Conservation (phyloP, 2,797 vertebrate species). For the Chaenodraco wilsoni region DNA sequence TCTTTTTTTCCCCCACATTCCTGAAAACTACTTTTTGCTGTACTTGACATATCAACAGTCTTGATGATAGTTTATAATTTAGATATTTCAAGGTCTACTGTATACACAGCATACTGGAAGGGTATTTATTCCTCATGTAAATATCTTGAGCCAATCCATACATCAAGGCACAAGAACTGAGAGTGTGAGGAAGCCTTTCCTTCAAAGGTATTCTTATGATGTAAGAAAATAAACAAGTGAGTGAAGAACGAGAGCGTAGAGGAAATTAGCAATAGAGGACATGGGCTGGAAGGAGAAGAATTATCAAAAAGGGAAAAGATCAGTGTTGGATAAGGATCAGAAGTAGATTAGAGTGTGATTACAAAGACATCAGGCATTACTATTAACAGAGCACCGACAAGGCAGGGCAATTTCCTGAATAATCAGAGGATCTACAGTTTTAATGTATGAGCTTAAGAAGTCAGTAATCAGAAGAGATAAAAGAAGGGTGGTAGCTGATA, state of each 20-base stretch:
- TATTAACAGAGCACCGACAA: slow-evolving; percentile 54
- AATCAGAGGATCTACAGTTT: slow-evolving; percentile 57
- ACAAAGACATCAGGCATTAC: slow-evolving; percentile 55
- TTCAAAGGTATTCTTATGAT: slow-evolving; percentile 28
- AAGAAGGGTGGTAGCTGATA: slow-evolving; percentile 23
- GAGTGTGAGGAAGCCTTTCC: slow-evolving; percentile 15
- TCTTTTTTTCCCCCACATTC: background rate
- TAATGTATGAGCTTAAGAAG: slow-evolving; percentile 52
- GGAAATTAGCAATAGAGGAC: slow-evolving; percentile 27
- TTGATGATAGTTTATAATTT: background rate
- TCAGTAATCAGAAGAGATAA: slow-evolving; percentile 35
- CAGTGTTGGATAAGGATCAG: slow-evolving; percentile 64
- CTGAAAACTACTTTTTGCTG: background rate
- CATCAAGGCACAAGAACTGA: slow-evolving; percentile 37
- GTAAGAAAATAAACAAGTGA: slow-evolving; percentile 1
- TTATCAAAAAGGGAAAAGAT: slow-evolving; percentile 61
- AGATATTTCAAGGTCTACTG: background rate
- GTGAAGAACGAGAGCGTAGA: slow-evolving; percentile 20
- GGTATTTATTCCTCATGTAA: slow-evolving; percentile 24
- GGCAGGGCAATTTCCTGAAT: slow-evolving; percentile 46
- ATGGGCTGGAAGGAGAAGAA: slow-evolving; percentile 33
- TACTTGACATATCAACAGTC: background rate
- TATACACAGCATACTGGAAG: background rate
- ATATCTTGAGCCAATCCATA: slow-evolving; percentile 49
- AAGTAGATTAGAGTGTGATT: slow-evolving; percentile 62